phyloP scores from a whole-genome alignment of 1,140 invertebrate genomes.

The Solenopsis fugax region DNA sequence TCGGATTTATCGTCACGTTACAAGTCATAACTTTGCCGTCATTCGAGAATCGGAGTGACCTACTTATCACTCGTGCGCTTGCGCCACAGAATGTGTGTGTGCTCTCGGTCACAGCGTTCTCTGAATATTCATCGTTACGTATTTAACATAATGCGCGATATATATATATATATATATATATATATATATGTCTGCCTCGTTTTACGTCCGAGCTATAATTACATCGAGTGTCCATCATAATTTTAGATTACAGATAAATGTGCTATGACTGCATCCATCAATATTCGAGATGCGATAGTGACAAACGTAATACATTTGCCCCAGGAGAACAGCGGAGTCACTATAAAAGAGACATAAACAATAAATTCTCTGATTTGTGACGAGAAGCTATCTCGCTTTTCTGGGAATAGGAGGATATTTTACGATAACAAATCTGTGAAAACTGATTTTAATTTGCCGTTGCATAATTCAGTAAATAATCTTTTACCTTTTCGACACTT shows the following conservation, averaged over 20 bases:
- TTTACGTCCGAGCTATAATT: slow-evolving; percentile 33
- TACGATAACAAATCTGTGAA: not conserved
- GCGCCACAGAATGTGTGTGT: not conserved
- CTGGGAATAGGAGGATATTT: not conserved
- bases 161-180: not conserved
- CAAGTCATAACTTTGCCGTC: slow-evolving; percentile 43
- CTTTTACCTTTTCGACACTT: not conserved
- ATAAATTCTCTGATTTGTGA: not conserved
- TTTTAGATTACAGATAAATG: slow-evolving; percentile 10
- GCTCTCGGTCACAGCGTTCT: not conserved
- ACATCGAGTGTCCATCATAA: slow-evolving; percentile 18
- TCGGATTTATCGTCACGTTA: slow-evolving; percentile 53
- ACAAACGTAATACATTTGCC: not conserved
- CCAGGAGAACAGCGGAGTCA: not conserved
- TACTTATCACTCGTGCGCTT: slow-evolving; percentile 48
- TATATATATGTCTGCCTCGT: slow-evolving; percentile 14
- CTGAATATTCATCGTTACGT: slow-evolving; percentile 42
- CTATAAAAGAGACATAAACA: not conserved
- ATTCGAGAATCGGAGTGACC: slow-evolving; percentile 49
- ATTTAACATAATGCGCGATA: slow-evolving; percentile 41
- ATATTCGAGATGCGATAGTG: slow-evolving; percentile 2
- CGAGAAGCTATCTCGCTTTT: not conserved
- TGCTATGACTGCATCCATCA: not conserved
- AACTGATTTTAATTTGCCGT: not conserved
- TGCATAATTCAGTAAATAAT: not conserved